Evolutionary conservation across 2,888 invertebrate genomes (phyloP).

Genomic region (Pemphredon lugubris): DNA sequence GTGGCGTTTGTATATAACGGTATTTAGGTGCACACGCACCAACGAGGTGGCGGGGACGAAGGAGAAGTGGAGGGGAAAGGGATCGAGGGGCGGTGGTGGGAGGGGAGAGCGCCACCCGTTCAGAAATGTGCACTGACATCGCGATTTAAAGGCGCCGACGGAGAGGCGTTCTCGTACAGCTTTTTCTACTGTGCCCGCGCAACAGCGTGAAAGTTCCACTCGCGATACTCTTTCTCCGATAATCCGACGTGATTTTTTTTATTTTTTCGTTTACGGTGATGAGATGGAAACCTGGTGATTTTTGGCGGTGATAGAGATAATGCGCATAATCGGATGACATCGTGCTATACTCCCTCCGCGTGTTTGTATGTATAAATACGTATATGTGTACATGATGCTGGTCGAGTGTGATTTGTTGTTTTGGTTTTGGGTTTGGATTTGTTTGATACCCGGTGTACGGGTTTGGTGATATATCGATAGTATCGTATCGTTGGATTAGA

Average conservation of each 20-base stretch:
- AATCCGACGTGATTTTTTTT: constrained; percentile 3
- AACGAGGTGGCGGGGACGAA: no score
- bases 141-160: constrained; percentile 63
- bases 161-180: constrained; percentile 56
- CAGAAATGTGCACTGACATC: constrained; percentile 61
- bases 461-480: background rate
- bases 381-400: no score
- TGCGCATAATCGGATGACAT: no score
- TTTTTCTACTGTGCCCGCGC: constrained; percentile 61
- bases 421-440: no score
- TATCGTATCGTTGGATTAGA: no score
- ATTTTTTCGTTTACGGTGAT: constrained; percentile 12
- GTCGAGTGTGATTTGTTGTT: background rate
- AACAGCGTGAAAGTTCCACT: constrained; percentile 56
- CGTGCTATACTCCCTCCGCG: no score
- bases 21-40: constrained; percentile 50
- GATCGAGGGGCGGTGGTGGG: constrained; percentile 7
- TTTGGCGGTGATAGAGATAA: constrained; percentile 10
- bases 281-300: constrained; percentile 1
- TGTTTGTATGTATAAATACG: no score
- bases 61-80: constrained; percentile 11
- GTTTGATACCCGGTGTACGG: no score
- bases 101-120: constrained; percentile 55
- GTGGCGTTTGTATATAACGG: constrained; percentile 46
- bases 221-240: constrained; percentile 36